These are phyloP conservation scores for Globia sparganii DNA, from an alignment of 2,888 invertebrate genomes.

Conservation along the genomic window DNA sequence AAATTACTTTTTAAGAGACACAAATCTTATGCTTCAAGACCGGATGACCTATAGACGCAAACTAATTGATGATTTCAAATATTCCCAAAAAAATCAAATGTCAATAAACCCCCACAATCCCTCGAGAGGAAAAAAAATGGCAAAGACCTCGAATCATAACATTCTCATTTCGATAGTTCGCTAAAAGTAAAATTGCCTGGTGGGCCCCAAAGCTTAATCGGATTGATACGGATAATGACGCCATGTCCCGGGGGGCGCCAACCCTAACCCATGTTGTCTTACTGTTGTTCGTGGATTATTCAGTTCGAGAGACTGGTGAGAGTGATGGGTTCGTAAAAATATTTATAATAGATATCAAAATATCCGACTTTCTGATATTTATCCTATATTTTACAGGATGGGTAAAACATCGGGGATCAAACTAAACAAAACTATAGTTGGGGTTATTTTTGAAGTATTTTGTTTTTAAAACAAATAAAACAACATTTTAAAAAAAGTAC, in stretches of 20 bases:
- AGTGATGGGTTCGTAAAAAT: conserved; percentile 7
- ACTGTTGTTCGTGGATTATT: conserved; percentile 56
- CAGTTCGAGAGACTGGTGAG: conserved; percentile 21
- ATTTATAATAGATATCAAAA: neutral
- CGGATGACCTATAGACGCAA: neutral
- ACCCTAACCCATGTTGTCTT: conserved; percentile 51
- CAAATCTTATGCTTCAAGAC: neutral
- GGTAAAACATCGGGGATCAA: too few species aligned
- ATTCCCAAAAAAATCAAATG: neutral
- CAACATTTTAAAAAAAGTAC: too few species aligned
- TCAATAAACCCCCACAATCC: neutral
- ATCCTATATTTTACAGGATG: too few species aligned
- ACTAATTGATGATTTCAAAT: too few species aligned
- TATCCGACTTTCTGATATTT: neutral
- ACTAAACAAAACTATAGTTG: too few species aligned
- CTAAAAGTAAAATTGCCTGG: conserved; percentile 60
- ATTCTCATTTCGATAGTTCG: conserved; percentile 46
- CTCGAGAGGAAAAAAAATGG: conserved; percentile 2
- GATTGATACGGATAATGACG: conserved; percentile 59
- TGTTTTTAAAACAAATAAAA: too few species aligned
- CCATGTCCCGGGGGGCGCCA: conserved; percentile 38
- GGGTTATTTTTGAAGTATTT: too few species aligned
- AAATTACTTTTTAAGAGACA: neutral
- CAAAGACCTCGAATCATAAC: conserved; percentile 41
- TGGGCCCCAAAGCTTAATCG: conserved; percentile 56